Evolutionary conservation across 2,888 invertebrate genomes (phyloP).

Genomic region (Germaria angustata): DNA sequence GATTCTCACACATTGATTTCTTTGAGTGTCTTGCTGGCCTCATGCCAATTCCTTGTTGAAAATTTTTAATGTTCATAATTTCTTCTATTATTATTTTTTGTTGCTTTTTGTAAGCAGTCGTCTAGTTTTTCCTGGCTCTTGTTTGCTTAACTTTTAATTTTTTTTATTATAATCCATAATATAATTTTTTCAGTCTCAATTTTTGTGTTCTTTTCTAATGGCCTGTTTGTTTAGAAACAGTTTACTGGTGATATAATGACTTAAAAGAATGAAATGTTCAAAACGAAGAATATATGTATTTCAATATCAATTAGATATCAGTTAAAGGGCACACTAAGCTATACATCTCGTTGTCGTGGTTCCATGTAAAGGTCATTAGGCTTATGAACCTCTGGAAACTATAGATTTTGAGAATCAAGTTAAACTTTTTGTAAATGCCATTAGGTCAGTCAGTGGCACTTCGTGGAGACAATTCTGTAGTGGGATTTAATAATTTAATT

Average conservation of each 20-base stretch:
- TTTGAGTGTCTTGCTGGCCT: slow-evolving; percentile 51
- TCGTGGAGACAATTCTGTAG: too few species aligned
- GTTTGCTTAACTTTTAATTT: slow-evolving; percentile 40
- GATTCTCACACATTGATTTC: slow-evolving; percentile 1
- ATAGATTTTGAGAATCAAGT: too few species aligned
- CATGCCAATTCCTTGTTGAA: slow-evolving; percentile 46
- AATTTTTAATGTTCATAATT: slow-evolving; percentile 47
- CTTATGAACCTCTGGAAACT: too few species aligned
- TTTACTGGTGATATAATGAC: background rate
- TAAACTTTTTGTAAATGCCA: too few species aligned
- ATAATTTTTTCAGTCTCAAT: background rate
- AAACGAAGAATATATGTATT: too few species aligned
- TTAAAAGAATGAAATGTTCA: background rate
- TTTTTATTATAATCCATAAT: slow-evolving; percentile 14
- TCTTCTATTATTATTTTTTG: background rate
- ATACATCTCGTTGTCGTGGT: too few species aligned
- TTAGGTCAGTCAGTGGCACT: too few species aligned
- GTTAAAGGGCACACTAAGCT: too few species aligned
- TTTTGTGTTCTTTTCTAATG: slow-evolving; percentile 49
- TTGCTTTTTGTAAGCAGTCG: slow-evolving; percentile 1
- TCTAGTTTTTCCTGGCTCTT: slow-evolving; percentile 29
- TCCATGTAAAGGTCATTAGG: too few species aligned
- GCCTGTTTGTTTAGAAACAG: slow-evolving; percentile 46
- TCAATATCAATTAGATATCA: too few species aligned
- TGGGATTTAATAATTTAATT: too few species aligned